A percentile compares a stretch with the other conserved stretches of the same genome.
phyloP scores from a whole-genome alignment of 2,888 invertebrate species.

The Phoenoteleia sp. region DNA sequence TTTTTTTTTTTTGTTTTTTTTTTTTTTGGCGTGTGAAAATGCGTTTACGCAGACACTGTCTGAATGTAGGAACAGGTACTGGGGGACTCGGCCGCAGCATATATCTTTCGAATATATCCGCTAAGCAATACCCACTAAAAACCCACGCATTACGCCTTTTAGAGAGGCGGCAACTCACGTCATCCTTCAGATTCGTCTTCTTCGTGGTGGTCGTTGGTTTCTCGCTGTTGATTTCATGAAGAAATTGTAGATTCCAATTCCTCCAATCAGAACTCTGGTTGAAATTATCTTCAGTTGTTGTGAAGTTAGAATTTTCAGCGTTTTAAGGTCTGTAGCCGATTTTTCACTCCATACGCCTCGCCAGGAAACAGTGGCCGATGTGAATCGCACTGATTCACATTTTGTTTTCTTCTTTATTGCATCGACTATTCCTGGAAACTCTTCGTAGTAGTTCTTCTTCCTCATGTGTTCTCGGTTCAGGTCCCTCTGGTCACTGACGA shows the following conservation, averaged over 20 bases:
- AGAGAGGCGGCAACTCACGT: background rate
- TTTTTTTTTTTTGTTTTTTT: too few relatives aligned
- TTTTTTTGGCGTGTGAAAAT: background rate
- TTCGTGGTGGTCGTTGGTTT: too few relatives aligned
- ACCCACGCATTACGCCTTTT: slow-evolving; percentile 6
- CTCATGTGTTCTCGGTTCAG: slow-evolving; percentile 7
- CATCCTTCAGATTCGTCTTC: background rate
- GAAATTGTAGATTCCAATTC: background rate
- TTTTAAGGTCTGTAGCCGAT: slow-evolving; percentile 38
- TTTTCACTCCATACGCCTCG: slow-evolving; percentile 61
- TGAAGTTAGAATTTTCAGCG: background rate
- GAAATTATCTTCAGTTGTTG: slow-evolving; percentile 46
- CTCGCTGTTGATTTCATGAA: slow-evolving; percentile 4
- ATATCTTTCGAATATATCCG: background rate
- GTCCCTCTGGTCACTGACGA: slow-evolving; percentile 50
- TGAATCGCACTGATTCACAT: background rate
- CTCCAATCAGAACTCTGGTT: slow-evolving; percentile 38
- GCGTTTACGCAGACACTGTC: background rate
- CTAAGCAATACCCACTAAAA: slow-evolving; percentile 3
- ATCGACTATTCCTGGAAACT: background rate
- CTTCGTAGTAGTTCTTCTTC: slow-evolving; percentile 9
- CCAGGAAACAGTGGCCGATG: slow-evolving; percentile 66
- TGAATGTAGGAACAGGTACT: background rate
- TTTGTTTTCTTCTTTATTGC: background rate
- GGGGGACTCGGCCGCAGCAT: background rate